Base-by-base conservation (phyloP, 2,888 invertebrate species). In the Phengaris arion region DNA sequence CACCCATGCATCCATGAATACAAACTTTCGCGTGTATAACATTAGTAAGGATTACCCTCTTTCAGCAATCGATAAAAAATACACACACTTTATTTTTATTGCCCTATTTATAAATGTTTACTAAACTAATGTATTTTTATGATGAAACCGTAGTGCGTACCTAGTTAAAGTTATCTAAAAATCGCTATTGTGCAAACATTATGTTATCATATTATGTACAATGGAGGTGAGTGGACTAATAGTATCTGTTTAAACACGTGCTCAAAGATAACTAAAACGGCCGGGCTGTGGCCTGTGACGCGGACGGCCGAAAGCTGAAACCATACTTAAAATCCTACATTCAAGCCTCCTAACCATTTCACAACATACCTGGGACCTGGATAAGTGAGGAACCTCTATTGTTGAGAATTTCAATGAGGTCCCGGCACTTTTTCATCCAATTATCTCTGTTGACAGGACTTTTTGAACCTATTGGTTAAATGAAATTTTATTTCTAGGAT, bases 111-210 rank as follows among this genome's bases (percentile, higher is more conserved):
- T 64, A 6, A 64, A 2, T 64, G 64, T 64, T 45, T 64, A 45
- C 64, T 6, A 6, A 64, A 35, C 64, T 64, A 64, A 64, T 64
- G 35, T 64, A 10, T 64, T 64, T 64, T 64, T 59, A 59, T 59
- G 22, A 64, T 35, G 64, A 13, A 45, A 64, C 64, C 22, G 22
- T 22, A 22, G 64, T 52, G 4, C 35, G 3, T 35, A 35, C 35
- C 35, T 35, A 35, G 35, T 35, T 35, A 4, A 35, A 52, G 52
- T 64, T 64, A 64, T 64, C 64, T 64, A 64, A 64, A 64, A 64
- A 64, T 64, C 64, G 64, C 13, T 64, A 64, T 45, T 64, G 64
- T 64, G 64, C 64, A 64, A 64, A 64, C 64, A 64, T 45, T 45
- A 64, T 64, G 35, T 4, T 48, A 48, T 48, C 48, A 1, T 48